Evolutionary conservation across 2,113 vertebrate genomes (phyloP).

Genomic region (Rhinogobius similis): DNA sequence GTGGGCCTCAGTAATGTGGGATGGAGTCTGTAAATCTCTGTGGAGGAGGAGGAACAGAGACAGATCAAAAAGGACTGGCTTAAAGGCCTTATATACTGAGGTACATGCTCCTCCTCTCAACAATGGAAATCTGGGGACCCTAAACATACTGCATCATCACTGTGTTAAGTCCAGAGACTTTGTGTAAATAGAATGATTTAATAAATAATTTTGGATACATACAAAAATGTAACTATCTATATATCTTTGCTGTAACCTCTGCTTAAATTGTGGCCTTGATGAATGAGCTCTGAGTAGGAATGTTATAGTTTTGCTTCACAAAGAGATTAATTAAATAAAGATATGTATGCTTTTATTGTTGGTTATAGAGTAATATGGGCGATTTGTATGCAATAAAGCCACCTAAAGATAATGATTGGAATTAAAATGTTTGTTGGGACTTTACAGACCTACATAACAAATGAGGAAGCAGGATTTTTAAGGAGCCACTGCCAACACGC

Average conservation of each 20-base stretch:
- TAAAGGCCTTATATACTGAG: conserved; percentile 75
- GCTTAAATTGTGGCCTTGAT: not conserved
- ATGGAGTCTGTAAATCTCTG: conserved; percentile 53
- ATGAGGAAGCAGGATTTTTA: conserved; percentile 25
- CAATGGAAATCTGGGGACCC: conserved; percentile 33
- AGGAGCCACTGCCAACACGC: conserved; percentile 19
- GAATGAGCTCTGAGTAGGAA: not conserved
- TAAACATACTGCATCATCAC: conserved; percentile 38
- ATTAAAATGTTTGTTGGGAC: not conserved
- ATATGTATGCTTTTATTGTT: not conserved
- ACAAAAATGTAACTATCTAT: not conserved
- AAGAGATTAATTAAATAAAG: not conserved
- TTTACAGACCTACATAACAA: not conserved
- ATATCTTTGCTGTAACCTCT: not conserved
- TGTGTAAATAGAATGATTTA: not conserved
- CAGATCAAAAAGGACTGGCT: conserved; percentile 69
- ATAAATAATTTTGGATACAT: not conserved
- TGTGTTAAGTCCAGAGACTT: not conserved
- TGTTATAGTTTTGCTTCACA: not conserved
- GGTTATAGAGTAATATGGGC: not conserved
- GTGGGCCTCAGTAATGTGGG: conserved; percentile 60
- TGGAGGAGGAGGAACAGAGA: conserved; percentile 58
- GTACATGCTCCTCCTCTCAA: conserved; percentile 72
- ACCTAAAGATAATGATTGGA: not conserved
- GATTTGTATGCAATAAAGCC: not conserved